Conservation (phyloP, 2,888 invertebrate genomes). For the Apodemia mormo region DNA sequence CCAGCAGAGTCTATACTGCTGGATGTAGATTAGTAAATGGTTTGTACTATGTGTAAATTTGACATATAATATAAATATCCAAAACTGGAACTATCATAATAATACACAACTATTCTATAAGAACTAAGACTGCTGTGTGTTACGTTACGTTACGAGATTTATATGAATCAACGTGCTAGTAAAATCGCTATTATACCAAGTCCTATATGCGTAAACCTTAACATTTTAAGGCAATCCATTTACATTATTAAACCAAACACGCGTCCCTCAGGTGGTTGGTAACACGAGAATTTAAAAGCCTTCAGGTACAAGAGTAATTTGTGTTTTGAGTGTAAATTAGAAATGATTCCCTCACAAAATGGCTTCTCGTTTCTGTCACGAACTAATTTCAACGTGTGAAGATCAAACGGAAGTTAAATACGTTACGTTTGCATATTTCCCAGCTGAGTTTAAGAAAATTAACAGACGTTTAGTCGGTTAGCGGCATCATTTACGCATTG, state of each 20-base stretch:
- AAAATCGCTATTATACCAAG: no score
- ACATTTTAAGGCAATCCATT: not conserved
- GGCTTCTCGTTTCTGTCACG: conserved; percentile 20
- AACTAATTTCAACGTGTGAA: not conserved
- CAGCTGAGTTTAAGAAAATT: conserved; percentile 5
- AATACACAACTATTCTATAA: no score
- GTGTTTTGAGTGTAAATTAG: conserved; percentile 32
- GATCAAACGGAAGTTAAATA: conserved; percentile 12
- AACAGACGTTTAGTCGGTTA: not conserved
- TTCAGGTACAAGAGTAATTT: conserved; percentile 28
- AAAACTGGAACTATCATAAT: no score
- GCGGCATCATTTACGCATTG: not conserved
- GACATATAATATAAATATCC: no score
- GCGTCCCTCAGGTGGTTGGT: conserved; percentile 18
- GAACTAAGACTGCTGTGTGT: no score
- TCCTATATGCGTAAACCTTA: not conserved
- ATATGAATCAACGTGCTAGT: no score
- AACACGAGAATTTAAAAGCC: conserved; percentile 22
- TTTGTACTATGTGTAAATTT: no score
- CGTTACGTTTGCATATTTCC: not conserved
- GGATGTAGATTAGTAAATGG: no score
- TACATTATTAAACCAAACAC: conserved; percentile 18
- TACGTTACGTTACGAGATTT: no score
- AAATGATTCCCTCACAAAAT: conserved; percentile 26
- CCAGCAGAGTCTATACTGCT: no score